Evolutionary conservation across 2,797 vertebrate genomes (phyloP).

Genomic region (Podargus strigoides): DNA sequence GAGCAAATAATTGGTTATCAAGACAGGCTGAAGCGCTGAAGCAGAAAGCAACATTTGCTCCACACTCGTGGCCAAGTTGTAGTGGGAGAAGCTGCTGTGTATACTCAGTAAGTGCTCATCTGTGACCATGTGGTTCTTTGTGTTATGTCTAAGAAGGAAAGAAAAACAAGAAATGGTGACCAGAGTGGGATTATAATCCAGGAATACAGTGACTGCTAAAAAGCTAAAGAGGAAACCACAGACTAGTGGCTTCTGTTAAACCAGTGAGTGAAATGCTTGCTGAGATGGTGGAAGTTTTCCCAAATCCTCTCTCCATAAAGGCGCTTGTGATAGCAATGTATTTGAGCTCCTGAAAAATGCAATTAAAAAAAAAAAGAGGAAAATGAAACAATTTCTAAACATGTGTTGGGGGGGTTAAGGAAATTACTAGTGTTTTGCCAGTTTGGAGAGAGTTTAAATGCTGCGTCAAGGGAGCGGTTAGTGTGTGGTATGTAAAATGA

Average conservation of each 20-base stretch:
- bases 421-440: slow-evolving; percentile 44
- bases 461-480: slow-evolving; percentile 50
- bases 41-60: not conserved
- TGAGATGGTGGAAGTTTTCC: not conserved
- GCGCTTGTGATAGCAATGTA: not conserved
- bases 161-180: slow-evolving; percentile 37
- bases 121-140: not conserved
- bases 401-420: not conserved
- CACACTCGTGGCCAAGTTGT: not conserved
- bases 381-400: slow-evolving; percentile 9
- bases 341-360: not conserved
- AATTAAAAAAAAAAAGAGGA: not conserved
- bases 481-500: slow-evolving; percentile 59
- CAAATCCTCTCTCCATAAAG: not conserved
- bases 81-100: slow-evolving; percentile 13
- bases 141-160: slow-evolving; percentile 22
- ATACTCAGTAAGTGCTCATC: not conserved
- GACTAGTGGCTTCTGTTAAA: slow-evolving; percentile 13
- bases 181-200: slow-evolving; percentile 37
- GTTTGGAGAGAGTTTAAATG: slow-evolving; percentile 62
- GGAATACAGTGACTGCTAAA: slow-evolving; percentile 7
- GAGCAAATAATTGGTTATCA: slow-evolving; percentile 22
- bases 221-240: slow-evolving; percentile 17
- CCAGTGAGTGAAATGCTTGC: not conserved
- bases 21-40: not conserved